Conservation (phyloP, 2,888 invertebrate genomes). For the Dryadula phaetusa region DNA sequence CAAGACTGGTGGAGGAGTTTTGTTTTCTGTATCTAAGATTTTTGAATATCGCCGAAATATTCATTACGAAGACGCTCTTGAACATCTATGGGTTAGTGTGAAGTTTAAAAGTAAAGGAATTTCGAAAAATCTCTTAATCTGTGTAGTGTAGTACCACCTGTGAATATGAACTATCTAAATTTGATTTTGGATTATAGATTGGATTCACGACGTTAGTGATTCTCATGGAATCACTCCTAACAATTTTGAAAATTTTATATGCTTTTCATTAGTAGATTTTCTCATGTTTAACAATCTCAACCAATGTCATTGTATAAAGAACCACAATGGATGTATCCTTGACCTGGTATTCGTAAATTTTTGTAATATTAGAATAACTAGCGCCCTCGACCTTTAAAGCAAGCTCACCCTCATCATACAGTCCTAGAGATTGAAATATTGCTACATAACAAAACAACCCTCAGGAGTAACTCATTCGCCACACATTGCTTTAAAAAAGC, state of each 20-base stretch:
- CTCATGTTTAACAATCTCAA: background rate
- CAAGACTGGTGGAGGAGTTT: background rate
- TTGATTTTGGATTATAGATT: background rate
- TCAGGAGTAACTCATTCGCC: background rate
- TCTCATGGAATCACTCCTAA: background rate
- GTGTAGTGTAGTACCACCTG: background rate
- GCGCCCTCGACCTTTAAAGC: background rate
- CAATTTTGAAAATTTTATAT: constrained; percentile 1
- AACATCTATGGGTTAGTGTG: constrained; percentile 1
- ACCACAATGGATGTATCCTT: constrained; percentile 13
- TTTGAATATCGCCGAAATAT: background rate
- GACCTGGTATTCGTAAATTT: background rate
- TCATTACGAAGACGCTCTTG: background rate
- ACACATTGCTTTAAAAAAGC: constrained; percentile 19
- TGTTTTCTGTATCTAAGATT: background rate
- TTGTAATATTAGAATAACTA: background rate
- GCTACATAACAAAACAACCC: too few relatives aligned
- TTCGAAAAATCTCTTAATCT: background rate
- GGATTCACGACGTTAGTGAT: background rate
- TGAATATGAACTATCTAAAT: background rate
- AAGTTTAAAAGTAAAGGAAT: background rate
- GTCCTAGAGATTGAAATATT: constrained; percentile 18
- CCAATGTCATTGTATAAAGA: constrained; percentile 17
- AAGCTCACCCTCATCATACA: constrained; percentile 19
- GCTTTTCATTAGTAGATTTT: constrained; percentile 19